These are phyloP conservation scores for Rousettus madagascariensis DNA, from an alignment of 2,797 vertebrate genomes.

Conservation along the genomic window DNA sequence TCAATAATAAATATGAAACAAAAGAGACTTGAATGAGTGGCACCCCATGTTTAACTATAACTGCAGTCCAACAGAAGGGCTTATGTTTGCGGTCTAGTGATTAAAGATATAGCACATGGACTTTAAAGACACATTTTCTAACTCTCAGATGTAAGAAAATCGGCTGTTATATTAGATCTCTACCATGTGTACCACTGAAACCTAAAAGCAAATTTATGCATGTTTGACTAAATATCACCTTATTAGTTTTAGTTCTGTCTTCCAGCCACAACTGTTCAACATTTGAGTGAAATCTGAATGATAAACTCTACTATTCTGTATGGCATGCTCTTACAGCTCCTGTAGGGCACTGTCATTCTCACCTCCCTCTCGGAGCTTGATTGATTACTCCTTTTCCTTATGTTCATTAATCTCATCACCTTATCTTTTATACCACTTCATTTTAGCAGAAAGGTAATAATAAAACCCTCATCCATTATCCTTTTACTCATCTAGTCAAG, in stretches of 20 bases:
- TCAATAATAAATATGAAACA: background rate
- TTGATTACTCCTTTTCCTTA: conserved; percentile 96
- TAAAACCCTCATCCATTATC: conserved; percentile 99
- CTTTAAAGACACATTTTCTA: background rate
- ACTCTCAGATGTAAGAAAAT: background rate
- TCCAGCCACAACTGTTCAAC: conserved; percentile 11
- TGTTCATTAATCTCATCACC: conserved; percentile 99
- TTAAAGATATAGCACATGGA: background rate
- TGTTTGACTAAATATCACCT: background rate
- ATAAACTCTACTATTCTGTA: conserved; percentile 74
- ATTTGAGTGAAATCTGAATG: conserved; percentile 58
- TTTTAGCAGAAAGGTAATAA: conserved; percentile 99
- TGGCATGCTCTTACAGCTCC: conserved; percentile 84
- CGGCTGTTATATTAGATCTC: background rate
- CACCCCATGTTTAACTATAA: background rate
- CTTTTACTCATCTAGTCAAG: conserved; percentile 97
- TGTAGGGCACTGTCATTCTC: conserved; percentile 83
- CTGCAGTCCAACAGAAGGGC: background rate
- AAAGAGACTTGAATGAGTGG: background rate
- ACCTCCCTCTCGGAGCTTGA: conserved; percentile 90
- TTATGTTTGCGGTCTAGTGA: background rate
- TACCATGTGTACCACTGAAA: background rate
- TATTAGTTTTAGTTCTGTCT: conserved; percentile 17
- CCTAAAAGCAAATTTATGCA: background rate
- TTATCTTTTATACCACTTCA: conserved; percentile 99